These are phyloP conservation scores for Leptinotarsa texana DNA, from an alignment of 1,140 invertebrate species.

Conservation along the genomic window DNA sequence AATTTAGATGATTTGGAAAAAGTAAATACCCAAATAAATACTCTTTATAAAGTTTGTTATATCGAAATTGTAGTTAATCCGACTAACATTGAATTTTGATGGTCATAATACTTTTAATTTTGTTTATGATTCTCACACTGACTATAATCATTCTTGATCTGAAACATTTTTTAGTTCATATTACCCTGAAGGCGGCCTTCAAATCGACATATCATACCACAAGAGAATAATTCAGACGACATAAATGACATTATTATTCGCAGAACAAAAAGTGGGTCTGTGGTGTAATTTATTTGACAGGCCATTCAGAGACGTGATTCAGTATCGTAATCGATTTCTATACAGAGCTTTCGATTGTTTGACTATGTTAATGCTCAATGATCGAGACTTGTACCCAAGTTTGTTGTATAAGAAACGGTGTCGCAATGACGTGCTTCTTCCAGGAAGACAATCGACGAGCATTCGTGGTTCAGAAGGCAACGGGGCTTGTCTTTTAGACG, in stretches of 20 bases:
- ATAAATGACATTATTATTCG: not conserved
- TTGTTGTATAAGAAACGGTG: not conserved
- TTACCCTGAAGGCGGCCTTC: not conserved
- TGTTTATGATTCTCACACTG: no score
- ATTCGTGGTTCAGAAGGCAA: not conserved
- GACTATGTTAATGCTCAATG: not conserved
- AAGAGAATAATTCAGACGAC: slow-evolving; percentile 1
- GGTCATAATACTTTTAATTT: no score
- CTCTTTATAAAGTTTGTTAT: no score
- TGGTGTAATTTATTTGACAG: not conserved
- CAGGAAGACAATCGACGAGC: not conserved
- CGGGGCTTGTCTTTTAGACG: not conserved
- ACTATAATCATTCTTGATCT: no score
- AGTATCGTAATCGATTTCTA: slow-evolving; percentile 8
- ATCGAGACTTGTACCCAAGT: not conserved
- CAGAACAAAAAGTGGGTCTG: not conserved
- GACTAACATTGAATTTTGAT: no score
- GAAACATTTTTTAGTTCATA: no score
- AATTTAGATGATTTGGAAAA: no score
- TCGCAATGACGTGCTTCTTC: not conserved
- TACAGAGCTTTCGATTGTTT: slow-evolving; percentile 5
- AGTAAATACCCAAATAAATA: no score
- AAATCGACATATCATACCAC: not conserved
- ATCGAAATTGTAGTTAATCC: no score
- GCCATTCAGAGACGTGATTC: not conserved